Percentiles rank a stretch among this genome's conserved stretches.
These are phyloP conservation scores for Myopa testacea DNA, from an alignment of 2,888 invertebrate genomes.

Conservation along the genomic window DNA sequence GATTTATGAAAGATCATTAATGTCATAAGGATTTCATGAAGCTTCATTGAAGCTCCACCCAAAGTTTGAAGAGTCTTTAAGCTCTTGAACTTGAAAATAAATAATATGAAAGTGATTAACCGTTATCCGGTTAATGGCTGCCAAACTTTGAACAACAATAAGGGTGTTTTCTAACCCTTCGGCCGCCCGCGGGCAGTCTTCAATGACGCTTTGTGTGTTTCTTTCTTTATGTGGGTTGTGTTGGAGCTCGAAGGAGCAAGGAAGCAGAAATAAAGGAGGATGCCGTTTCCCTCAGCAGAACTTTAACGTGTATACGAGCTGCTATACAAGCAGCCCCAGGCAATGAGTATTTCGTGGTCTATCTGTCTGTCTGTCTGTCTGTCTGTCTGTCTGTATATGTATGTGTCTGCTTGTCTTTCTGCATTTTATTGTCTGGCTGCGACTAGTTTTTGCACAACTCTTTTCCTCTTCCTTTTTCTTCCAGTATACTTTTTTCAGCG, in stretches of 20 bases:
- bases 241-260: not conserved
- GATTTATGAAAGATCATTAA: no score
- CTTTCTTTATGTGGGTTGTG: not conserved
- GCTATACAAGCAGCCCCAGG: not conserved
- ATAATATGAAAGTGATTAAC: no score
- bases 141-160: no score
- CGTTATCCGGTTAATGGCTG: no score
- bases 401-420: not conserved
- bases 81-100: no score
- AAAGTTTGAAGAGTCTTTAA: no score
- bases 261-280: not conserved
- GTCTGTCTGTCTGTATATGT: not conserved
- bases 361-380: not conserved
- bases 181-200: not conserved
- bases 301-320: not conserved
- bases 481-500: not conserved
- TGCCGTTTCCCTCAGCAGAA: not conserved
- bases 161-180: no score
- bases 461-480: not conserved
- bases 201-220: not conserved
- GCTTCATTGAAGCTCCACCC: no score
- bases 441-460: not conserved
- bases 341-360: not conserved
- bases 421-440: constrained; percentile 10
- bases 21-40: no score